A percentile compares a stretch with the other conserved stretches of the same genome.
Conservation (phyloP, 2,797 vertebrate genomes). For the Dendrocincla fuliginosa region DNA sequence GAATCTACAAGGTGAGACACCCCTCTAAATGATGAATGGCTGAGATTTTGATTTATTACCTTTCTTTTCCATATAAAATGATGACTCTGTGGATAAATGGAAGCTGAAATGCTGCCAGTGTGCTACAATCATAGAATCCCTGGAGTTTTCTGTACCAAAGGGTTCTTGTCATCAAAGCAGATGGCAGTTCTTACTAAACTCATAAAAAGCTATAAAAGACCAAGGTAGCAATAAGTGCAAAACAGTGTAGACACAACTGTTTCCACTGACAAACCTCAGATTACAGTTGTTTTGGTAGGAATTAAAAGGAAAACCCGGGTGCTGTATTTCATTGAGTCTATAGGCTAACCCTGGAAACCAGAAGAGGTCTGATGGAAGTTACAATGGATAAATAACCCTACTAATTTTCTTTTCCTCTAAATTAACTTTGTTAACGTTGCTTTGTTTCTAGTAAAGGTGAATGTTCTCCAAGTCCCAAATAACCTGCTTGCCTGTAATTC, state of each 20-base stretch:
- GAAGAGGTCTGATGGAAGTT: not conserved
- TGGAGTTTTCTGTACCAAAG: not conserved
- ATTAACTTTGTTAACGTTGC: not conserved
- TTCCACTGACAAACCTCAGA: not conserved
- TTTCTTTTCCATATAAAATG: not conserved
- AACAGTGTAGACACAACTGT: not conserved
- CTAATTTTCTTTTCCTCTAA: not conserved
- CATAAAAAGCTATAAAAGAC: not conserved
- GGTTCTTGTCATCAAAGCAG: not conserved
- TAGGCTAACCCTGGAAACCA: not conserved
- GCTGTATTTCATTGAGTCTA: not conserved
- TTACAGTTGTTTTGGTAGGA: not conserved
- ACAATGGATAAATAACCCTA: not conserved
- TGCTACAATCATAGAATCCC: not conserved
- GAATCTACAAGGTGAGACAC: slow-evolving; percentile 9
- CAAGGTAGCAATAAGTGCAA: not conserved
- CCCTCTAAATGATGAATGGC: slow-evolving; percentile 8
- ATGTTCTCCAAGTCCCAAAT: not conserved
- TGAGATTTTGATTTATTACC: slow-evolving; percentile 29
- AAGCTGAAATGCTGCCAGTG: not conserved
- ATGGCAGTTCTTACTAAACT: not conserved
- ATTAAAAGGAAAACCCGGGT: not conserved
- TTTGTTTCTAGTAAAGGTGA: not conserved
- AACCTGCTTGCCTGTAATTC: not conserved
- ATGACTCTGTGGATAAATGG: not conserved